phyloP scores from a whole-genome alignment of 2,113 vertebrate species.

The Rhizomys pruinosus region DNA sequence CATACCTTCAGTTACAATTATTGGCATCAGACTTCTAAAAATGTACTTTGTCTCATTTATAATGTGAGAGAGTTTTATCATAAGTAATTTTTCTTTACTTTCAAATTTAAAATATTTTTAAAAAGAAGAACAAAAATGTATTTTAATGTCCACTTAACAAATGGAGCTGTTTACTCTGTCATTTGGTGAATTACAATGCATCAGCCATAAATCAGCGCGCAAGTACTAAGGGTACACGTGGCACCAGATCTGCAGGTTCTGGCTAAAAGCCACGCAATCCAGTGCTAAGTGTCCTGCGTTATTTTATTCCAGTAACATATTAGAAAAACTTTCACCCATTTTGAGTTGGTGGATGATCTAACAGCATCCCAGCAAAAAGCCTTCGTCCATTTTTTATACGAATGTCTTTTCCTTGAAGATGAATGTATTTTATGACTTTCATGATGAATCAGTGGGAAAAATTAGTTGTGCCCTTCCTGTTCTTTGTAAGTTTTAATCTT shows the following conservation, averaged over 20 bases:
- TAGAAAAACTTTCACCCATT: constrained; percentile 82
- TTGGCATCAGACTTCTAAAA: constrained; percentile 77
- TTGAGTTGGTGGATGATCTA: constrained; percentile 79
- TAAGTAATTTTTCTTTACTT: neutral
- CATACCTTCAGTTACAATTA: constrained; percentile 66
- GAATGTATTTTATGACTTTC: constrained; percentile 72
- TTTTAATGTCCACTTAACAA: constrained; percentile 82
- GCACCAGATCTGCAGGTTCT: constrained; percentile 82
- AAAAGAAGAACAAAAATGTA: constrained; percentile 72
- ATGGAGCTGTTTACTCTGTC: constrained; percentile 75
- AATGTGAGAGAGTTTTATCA: constrained; percentile 44
- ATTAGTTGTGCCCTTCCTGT: constrained; percentile 39
- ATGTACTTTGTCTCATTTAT: constrained; percentile 53
- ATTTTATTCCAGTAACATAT: constrained; percentile 87
- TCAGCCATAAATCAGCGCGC: constrained; percentile 84
- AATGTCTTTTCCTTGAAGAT: constrained; percentile 59
- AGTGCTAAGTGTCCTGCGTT: constrained; percentile 76
- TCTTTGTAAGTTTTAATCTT: constrained; percentile 49
- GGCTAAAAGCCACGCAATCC: constrained; percentile 81
- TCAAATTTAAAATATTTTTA: constrained; percentile 68
- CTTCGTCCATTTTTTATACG: constrained; percentile 80
- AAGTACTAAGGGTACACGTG: constrained; percentile 83
- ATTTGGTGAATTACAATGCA: constrained; percentile 81
- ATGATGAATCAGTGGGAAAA: constrained; percentile 70
- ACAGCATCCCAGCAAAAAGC: constrained; percentile 74